Evolutionary conservation across 2,113 vertebrate species (phyloP).

Genomic region (Cephalopholis sonnerati): DNA sequence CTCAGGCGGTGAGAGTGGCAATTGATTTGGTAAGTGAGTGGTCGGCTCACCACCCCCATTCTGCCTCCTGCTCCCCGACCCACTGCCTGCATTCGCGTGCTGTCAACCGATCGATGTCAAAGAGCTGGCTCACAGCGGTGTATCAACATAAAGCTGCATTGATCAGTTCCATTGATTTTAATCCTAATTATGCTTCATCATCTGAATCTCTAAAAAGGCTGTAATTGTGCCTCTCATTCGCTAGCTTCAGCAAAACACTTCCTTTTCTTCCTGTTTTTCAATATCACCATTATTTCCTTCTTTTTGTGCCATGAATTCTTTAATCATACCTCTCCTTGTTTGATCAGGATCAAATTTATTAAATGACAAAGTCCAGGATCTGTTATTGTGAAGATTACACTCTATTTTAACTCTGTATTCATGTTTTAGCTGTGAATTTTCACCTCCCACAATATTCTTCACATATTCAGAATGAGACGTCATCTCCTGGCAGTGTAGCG

Average conservation of each 20-base stretch:
- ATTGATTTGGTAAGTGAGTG: constrained; percentile 73
- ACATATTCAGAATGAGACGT: constrained; percentile 13
- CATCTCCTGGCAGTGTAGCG: constrained; percentile 6
- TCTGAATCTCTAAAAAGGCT: constrained; percentile 40
- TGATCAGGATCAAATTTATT: constrained; percentile 7
- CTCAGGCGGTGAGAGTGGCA: constrained; percentile 55
- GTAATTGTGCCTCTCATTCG: constrained; percentile 14
- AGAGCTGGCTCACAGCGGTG: constrained; percentile 47
- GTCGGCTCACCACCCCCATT: constrained; percentile 9
- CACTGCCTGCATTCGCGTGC: constrained; percentile 52
- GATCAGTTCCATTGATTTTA: constrained; percentile 70
- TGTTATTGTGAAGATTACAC: constrained; percentile 21
- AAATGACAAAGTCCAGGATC: constrained; percentile 5
- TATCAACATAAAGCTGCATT: constrained; percentile 54
- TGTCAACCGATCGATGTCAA: constrained; percentile 66
- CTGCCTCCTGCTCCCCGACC: constrained; percentile 59
- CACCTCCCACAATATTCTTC: constrained; percentile 37
- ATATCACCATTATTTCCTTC: background rate
- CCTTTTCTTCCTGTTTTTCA: background rate
- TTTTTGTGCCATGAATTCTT: background rate
- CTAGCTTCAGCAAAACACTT: too few relatives aligned
- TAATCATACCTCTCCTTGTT: background rate
- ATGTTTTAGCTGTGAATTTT: constrained; percentile 45
- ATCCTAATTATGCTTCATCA: constrained; percentile 64
- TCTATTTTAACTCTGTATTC: background rate